phyloP scores from a whole-genome alignment of 2,888 invertebrate species.

The Lumbricus terrestris region DNA sequence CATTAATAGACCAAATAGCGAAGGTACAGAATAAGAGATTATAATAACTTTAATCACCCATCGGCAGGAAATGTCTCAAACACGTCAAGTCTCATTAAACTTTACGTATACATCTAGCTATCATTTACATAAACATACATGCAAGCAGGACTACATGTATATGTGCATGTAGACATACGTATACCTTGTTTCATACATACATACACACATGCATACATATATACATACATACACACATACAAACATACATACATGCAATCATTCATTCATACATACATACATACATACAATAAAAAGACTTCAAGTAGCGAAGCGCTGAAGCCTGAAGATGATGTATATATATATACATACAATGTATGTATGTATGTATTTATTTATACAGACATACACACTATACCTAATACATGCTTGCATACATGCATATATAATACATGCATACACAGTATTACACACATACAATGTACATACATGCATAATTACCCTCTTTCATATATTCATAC shows the following conservation, averaged over 20 bases:
- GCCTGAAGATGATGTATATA: too few relatives aligned
- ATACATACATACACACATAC: slow-evolving; percentile 13
- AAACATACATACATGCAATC: slow-evolving; percentile 5
- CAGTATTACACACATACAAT: too few relatives aligned
- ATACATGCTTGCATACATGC: background rate
- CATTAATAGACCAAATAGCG: background rate
- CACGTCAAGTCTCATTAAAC: background rate
- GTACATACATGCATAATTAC: too few relatives aligned
- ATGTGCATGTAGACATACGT: background rate
- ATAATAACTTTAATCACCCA: background rate
- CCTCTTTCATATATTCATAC: too few relatives aligned
- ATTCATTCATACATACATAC: background rate
- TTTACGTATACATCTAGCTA: background rate
- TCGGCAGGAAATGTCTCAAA: background rate
- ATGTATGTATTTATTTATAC: background rate
- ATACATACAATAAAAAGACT: too few relatives aligned
- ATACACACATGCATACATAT: background rate
- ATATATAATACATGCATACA: background rate
- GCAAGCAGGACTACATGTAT: background rate
- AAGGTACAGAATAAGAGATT: background rate
- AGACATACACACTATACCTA: too few relatives aligned
- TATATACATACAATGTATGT: slow-evolving; percentile 15
- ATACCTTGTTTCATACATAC: background rate
- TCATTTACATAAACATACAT: background rate
- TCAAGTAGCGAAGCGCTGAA: too few relatives aligned